These are phyloP conservation scores for Cataglyphis cursor DNA, from an alignment of 2,888 invertebrate species.

Conservation along the genomic window DNA sequence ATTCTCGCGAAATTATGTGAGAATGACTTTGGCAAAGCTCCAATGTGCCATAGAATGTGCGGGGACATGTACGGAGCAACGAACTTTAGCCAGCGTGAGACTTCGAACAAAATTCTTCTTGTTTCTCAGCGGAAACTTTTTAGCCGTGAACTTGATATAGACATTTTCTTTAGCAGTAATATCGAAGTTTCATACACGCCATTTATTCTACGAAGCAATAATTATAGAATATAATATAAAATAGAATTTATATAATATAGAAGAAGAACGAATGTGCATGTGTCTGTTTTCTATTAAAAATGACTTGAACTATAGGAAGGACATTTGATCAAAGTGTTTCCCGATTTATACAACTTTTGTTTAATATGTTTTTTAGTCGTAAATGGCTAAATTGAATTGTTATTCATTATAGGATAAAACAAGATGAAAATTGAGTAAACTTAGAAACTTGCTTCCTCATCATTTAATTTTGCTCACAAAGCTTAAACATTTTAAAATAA, in stretches of 20 bases:
- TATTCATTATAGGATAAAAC: background rate
- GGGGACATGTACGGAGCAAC: constrained; percentile 76
- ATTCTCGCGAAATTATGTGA: constrained; percentile 74
- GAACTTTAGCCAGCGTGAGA: constrained; percentile 71
- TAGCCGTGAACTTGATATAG: constrained; percentile 39
- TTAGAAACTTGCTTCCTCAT: too few relatives aligned
- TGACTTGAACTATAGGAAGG: background rate
- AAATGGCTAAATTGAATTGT: background rate
- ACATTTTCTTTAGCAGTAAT: constrained; percentile 18
- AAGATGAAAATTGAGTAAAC: too few relatives aligned
- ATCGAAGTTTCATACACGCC: constrained; percentile 24
- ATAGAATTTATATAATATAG: too few relatives aligned
- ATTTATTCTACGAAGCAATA: background rate
- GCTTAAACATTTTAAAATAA: too few relatives aligned
- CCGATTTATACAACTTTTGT: background rate
- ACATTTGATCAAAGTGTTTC: background rate
- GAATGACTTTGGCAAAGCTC: constrained; percentile 76
- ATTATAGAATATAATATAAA: background rate
- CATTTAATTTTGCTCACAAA: too few relatives aligned
- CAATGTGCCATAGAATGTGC: constrained; percentile 70
- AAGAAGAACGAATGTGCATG: background rate
- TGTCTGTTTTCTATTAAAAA: background rate
- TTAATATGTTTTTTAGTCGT: background rate
- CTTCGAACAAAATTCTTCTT: constrained; percentile 67
- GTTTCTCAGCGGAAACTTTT: constrained; percentile 55